Evolutionary conservation across 2,797 vertebrate species (phyloP).

Genomic region (Nothura maculosa): DNA sequence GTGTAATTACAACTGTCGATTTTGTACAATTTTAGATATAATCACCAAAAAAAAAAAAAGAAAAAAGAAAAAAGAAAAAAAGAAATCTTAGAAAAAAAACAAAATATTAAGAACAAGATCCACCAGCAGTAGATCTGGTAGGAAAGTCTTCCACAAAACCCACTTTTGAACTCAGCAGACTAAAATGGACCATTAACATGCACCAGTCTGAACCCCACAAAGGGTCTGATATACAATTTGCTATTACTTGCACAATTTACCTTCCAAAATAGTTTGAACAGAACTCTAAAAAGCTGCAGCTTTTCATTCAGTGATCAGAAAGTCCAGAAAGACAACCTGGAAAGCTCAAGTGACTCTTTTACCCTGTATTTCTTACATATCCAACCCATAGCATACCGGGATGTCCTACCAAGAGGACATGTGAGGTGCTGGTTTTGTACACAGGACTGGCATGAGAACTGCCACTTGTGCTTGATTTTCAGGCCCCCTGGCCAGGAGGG

Average conservation of each 20-base stretch:
- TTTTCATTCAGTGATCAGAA: background rate
- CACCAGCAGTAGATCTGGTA: background rate
- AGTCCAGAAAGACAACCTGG: background rate
- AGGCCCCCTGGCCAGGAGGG: background rate
- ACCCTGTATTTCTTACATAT: background rate
- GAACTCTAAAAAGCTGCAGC: background rate
- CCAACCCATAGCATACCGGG: background rate
- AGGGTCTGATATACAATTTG: rapidly evolving
- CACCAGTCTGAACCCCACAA: background rate
- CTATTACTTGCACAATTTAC: background rate
- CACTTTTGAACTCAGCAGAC: background rate
- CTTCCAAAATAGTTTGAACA: background rate
- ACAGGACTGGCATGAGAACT: background rate
- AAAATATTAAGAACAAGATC: background rate
- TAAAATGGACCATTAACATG: background rate
- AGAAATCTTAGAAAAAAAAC: background rate
- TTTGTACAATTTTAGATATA: background rate
- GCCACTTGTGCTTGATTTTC: background rate
- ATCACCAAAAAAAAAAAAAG: background rate
- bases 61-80: background rate
- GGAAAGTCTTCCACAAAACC: background rate
- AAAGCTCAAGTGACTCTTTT: background rate
- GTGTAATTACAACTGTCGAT: background rate
- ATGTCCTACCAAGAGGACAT: background rate
- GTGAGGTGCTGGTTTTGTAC: background rate